Evolutionary conservation across 1,140 invertebrate species (phyloP).

Genomic region (Choristoneura fumiferana): DNA sequence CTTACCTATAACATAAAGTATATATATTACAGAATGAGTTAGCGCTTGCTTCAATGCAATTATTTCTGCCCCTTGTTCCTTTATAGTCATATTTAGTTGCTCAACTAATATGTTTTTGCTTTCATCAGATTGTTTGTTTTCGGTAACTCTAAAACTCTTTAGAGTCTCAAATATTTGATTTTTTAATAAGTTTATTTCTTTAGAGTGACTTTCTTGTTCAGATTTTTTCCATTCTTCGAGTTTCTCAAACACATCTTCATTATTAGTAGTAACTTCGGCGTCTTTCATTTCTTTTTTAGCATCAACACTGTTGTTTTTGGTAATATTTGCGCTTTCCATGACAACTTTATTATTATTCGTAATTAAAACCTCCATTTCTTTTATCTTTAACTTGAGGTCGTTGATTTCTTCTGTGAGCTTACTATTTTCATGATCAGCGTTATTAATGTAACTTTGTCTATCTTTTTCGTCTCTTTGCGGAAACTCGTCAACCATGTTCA

Average conservation of each 20-base stretch:
- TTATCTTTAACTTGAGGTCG: constrained; percentile 62
- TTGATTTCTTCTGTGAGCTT: constrained; percentile 75
- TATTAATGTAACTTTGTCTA: constrained; percentile 21
- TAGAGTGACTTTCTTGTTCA: constrained; percentile 68
- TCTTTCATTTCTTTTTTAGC: constrained; percentile 48
- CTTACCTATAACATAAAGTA: too few relatives aligned
- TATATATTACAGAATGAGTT: constrained; percentile 39
- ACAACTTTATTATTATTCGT: constrained; percentile 30
- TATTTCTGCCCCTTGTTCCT: constrained; percentile 61
- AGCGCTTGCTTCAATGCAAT: constrained; percentile 53
- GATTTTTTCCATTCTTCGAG: constrained; percentile 69
- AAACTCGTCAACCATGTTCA: constrained; percentile 41
- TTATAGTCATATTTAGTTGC: constrained; percentile 57
- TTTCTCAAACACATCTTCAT: constrained; percentile 55
- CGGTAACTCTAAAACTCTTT: constrained; percentile 54
- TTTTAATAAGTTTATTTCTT: constrained; percentile 65
- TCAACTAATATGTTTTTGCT: constrained; percentile 61
- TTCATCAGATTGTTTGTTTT: constrained; percentile 31
- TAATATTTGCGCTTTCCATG: constrained; percentile 19
- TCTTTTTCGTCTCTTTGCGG: constrained; percentile 47
- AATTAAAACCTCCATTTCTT: constrained; percentile 55
- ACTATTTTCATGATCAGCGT: constrained; percentile 32
- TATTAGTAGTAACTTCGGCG: constrained; percentile 55
- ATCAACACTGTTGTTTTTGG: not conserved
- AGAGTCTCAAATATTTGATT: constrained; percentile 59